Percentiles rank a stretch among this genome's conserved stretches.
These are phyloP conservation scores for Anableps anableps DNA, from an alignment of 2,797 vertebrate species.

Conservation along the genomic window DNA sequence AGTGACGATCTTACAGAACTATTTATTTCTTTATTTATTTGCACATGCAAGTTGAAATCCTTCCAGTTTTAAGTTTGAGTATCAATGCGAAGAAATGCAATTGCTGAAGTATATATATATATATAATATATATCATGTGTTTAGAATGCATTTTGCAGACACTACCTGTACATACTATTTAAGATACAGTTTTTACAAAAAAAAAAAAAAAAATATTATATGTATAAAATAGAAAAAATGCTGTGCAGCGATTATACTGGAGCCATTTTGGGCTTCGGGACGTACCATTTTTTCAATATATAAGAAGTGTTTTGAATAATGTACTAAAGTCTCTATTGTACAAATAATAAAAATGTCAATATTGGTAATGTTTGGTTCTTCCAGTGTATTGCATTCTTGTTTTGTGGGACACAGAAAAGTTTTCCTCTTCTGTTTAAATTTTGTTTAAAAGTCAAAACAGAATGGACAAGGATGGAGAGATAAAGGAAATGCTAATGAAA, in stretches of 20 bases:
- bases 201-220: constrained; percentile 74
- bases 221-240: constrained; percentile 86
- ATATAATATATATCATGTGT: constrained; percentile 86
- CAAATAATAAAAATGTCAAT: constrained; percentile 96
- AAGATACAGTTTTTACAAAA: constrained; percentile 87
- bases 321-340: constrained; percentile 93
- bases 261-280: constrained; percentile 99
- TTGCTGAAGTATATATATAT: constrained; percentile 84
- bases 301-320: constrained; percentile 99
- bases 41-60: constrained; percentile 91
- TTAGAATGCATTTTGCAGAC: constrained; percentile 93
- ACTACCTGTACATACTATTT: constrained; percentile 94
- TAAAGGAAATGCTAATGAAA: background rate
- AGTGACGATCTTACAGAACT: constrained; percentile 85
- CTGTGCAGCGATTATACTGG: constrained; percentile 91
- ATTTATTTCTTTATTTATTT: constrained; percentile 82
- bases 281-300: constrained; percentile 99
- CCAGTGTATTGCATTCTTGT: constrained; percentile 55
- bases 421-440: background rate
- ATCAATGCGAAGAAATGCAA: constrained; percentile 86
- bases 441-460: background rate
- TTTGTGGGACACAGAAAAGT: background rate
- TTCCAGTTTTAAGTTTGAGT: constrained; percentile 88
- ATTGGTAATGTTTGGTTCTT: constrained; percentile 87
- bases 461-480: background rate